These are phyloP conservation scores for Cranoglanis bouderius DNA, from an alignment of 2,113 vertebrate genomes.

Conservation along the genomic window DNA sequence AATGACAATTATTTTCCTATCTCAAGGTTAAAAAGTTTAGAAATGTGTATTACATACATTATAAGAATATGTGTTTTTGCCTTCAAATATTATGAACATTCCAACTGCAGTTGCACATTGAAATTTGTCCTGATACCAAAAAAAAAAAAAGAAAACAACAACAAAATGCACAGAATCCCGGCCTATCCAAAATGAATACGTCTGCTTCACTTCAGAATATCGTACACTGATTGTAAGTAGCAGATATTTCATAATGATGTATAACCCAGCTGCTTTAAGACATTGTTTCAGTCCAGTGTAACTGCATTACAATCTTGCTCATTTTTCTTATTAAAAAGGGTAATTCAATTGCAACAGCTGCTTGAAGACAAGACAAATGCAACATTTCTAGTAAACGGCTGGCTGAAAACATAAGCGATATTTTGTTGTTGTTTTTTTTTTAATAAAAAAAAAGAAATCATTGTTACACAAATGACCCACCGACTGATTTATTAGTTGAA, in stretches of 20 bases:
- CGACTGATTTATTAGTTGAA: neutral
- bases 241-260: conserved; percentile 16
- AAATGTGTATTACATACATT: no score
- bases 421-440: neutral
- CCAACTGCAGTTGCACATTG: neutral
- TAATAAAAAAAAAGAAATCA: no score
- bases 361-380: conserved; percentile 10
- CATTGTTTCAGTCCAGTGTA: neutral
- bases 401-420: neutral
- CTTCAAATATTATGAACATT: neutral
- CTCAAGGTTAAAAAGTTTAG: neutral
- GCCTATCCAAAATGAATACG: neutral
- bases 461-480: neutral
- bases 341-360: conserved; percentile 3
- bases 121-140: neutral
- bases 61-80: neutral
- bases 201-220: neutral
- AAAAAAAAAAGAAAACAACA: neutral
- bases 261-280: neutral
- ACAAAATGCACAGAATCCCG: neutral
- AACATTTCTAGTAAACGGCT: neutral
- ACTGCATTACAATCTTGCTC: neutral
- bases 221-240: neutral
- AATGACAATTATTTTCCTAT: neutral
- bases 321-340: conserved; percentile 9